Conservation (phyloP, 2,797 vertebrate genomes). For the Eulemur rubriventer region DNA sequence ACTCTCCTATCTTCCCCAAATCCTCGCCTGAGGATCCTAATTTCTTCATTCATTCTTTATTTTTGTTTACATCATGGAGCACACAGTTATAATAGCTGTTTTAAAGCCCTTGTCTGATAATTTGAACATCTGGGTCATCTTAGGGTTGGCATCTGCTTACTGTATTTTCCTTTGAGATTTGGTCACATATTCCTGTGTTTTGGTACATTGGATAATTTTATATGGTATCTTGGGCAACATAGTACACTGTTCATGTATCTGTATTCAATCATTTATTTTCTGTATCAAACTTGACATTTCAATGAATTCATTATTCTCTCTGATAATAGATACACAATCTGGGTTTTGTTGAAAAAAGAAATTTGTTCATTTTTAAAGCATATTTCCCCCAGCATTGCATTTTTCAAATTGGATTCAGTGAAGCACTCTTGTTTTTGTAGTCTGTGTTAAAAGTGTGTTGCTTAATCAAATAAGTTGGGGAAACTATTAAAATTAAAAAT, state of each 20-base stretch:
- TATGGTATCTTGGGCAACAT: background rate
- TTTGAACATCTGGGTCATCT: background rate
- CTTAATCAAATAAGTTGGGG: background rate
- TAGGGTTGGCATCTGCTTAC: background rate
- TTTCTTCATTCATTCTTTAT: background rate
- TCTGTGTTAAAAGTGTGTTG: background rate
- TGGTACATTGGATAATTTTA: background rate
- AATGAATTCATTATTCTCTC: background rate
- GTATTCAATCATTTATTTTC: background rate
- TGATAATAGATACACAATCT: background rate
- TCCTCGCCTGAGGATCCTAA: background rate
- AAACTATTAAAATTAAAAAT: background rate
- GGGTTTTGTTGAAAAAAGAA: background rate
- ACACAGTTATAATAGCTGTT: background rate
- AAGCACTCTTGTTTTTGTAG: background rate
- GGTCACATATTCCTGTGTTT: background rate
- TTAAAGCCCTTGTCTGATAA: background rate
- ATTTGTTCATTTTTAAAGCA: background rate
- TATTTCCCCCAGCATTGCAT: background rate
- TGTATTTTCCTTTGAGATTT: background rate
- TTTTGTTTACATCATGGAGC: background rate
- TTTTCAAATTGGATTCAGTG: background rate
- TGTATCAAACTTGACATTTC: background rate
- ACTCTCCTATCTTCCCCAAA: background rate
- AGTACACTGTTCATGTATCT: background rate